These are phyloP conservation scores for Macrocentrus cingulum DNA, from an alignment of 1,140 invertebrate species.

Conservation along the genomic window DNA sequence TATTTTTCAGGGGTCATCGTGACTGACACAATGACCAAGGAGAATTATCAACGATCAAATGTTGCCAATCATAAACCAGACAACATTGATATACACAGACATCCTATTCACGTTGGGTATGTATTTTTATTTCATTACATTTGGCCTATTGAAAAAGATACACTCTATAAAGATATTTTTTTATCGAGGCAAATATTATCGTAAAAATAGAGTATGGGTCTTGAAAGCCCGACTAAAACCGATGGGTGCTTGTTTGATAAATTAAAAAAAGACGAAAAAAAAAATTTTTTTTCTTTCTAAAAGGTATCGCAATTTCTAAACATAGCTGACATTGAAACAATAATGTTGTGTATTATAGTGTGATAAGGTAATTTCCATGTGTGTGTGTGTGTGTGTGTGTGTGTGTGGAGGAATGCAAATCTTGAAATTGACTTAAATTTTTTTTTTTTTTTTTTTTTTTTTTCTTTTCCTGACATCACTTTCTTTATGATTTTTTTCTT, in stretches of 20 bases:
- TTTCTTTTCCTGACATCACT: neutral
- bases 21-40: conserved; percentile 57
- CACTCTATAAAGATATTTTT: neutral
- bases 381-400: conserved; percentile 45
- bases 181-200: neutral
- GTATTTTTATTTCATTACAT: conserved; percentile 43
- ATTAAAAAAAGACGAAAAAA: neutral
- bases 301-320: conserved; percentile 35
- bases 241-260: neutral
- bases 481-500: conserved; percentile 2
- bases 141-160: neutral
- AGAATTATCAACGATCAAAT: conserved; percentile 56
- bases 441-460: conserved; percentile 4
- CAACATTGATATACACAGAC: conserved; percentile 84
- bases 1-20: conserved; percentile 49
- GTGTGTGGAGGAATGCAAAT: conserved; percentile 32
- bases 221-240: neutral
- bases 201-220: neutral
- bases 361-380: conserved; percentile 48
- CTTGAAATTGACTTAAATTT: conserved; percentile 15
- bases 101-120: conserved; percentile 86
- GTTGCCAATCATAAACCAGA: conserved; percentile 70
- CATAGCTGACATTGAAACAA: conserved; percentile 48
- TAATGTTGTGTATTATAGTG: conserved; percentile 61
- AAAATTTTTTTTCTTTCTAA: neutral